phyloP scores from a whole-genome alignment of 2,888 invertebrate species.

The Steinernema carpocapsae region DNA sequence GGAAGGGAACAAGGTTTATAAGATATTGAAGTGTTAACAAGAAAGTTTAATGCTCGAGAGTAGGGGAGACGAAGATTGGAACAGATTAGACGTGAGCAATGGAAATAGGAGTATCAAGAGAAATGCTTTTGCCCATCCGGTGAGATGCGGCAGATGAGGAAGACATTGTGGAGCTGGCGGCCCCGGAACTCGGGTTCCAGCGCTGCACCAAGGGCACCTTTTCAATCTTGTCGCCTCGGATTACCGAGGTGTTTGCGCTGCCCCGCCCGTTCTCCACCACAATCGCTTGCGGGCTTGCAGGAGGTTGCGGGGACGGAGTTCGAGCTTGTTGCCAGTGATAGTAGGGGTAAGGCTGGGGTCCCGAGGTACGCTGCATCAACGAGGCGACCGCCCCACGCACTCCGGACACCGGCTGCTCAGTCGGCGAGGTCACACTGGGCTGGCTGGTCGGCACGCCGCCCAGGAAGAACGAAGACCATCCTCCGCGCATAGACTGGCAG shows the following conservation, averaged over 20 bases:
- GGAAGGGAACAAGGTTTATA: constrained; percentile 17
- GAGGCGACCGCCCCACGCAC: constrained; percentile 51
- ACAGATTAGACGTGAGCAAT: constrained; percentile 33
- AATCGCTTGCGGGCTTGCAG: constrained; percentile 45
- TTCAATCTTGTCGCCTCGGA: constrained; percentile 47
- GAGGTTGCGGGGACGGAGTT: constrained; percentile 54
- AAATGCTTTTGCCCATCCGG: constrained; percentile 65
- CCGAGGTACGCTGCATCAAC: constrained; percentile 56
- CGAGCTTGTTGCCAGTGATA: constrained; percentile 62
- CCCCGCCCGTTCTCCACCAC: constrained; percentile 60
- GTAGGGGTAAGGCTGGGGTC: constrained; percentile 65
- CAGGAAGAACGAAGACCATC: constrained; percentile 42
- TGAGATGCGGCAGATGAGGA: constrained; percentile 38
- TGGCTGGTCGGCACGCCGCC: constrained; percentile 24
- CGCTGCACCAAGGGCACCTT: constrained; percentile 67
- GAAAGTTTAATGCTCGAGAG: constrained; percentile 28
- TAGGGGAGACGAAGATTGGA: constrained; percentile 23
- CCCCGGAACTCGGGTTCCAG: constrained; percentile 53
- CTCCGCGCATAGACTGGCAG: constrained; percentile 72
- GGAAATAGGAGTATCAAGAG: constrained; percentile 65
- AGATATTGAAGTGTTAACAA: constrained; percentile 18
- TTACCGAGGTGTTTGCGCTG: constrained; percentile 34
- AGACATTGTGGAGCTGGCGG: constrained; percentile 33
- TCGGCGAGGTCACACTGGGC: constrained; percentile 33
- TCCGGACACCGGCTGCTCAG: constrained; percentile 39